Evolutionary conservation across 2,888 invertebrate genomes (phyloP).

Genomic region (Volucella inanis): DNA sequence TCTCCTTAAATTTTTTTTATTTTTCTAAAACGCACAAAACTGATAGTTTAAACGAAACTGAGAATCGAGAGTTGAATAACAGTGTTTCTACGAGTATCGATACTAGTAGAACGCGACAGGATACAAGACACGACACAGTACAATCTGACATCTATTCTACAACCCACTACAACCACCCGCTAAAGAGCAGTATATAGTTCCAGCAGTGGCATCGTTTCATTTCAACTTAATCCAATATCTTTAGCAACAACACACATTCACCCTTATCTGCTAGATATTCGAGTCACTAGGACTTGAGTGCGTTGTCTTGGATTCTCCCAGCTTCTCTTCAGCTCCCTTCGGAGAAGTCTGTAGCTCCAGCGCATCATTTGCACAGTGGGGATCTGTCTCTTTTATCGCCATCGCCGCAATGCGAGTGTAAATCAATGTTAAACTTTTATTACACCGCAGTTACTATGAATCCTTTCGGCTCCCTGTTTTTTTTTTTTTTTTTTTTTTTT

Average conservation of each 20-base stretch:
- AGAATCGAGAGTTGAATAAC: slow-evolving; percentile 52
- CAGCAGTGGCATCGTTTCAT: slow-evolving; percentile 6
- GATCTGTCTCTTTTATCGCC: slow-evolving; percentile 38
- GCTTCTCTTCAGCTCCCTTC: background rate
- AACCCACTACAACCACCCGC: background rate
- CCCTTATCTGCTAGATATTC: slow-evolving; percentile 49
- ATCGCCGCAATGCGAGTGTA: slow-evolving; percentile 71
- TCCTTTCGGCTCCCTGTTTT: slow-evolving; percentile 44
- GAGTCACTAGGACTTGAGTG: slow-evolving; percentile 44
- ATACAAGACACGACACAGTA: slow-evolving; percentile 45
- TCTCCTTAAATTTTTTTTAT: slow-evolving; percentile 9
- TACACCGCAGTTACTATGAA: slow-evolving; percentile 73
- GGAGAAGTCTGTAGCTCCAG: background rate
- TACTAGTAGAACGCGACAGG: slow-evolving; percentile 39
- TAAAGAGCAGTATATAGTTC: background rate
- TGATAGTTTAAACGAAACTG: slow-evolving; percentile 36
- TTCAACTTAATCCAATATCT: slow-evolving; percentile 60
- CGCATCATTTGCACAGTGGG: slow-evolving; percentile 20
- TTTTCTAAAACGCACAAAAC: slow-evolving; percentile 7
- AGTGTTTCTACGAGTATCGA: slow-evolving; percentile 50
- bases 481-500: slow-evolving; percentile 14
- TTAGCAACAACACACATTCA: slow-evolving; percentile 56
- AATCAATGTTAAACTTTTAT: slow-evolving; percentile 73
- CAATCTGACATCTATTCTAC: slow-evolving; percentile 27
- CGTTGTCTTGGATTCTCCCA: slow-evolving; percentile 43